phyloP scores from a whole-genome alignment of 2,113 vertebrate species.

The Tachysurus vachellii region DNA sequence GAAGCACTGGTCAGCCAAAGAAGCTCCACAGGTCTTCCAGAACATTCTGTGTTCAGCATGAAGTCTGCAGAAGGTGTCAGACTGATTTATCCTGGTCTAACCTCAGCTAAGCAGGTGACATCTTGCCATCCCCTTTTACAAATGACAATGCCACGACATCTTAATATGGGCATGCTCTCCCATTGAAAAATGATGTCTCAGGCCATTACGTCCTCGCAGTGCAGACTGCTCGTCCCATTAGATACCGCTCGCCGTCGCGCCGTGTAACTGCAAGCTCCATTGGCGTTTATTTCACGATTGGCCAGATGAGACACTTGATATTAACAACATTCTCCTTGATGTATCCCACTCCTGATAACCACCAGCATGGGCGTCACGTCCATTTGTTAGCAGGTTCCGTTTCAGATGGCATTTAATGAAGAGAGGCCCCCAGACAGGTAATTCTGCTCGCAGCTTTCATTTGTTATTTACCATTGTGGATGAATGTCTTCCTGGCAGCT shows the following conservation, averaged over 20 bases:
- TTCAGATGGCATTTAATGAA: constrained; percentile 75
- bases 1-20: neutral
- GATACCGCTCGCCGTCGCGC: constrained; percentile 65
- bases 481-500: constrained; percentile 68
- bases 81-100: constrained; percentile 50
- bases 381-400: constrained; percentile 72
- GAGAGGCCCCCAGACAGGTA: constrained; percentile 69
- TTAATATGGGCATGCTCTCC: constrained; percentile 73
- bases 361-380: constrained; percentile 37
- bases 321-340: constrained; percentile 82
- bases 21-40: constrained; percentile 9
- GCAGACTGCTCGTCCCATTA: constrained; percentile 79
- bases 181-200: constrained; percentile 78
- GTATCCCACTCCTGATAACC: constrained; percentile 69
- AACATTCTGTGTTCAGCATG: neutral
- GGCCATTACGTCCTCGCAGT: constrained; percentile 77
- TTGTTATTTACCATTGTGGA: constrained; percentile 80
- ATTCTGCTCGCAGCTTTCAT: constrained; percentile 73
- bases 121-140: constrained; percentile 62
- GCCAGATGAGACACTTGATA: constrained; percentile 81
- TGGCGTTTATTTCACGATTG: constrained; percentile 81
- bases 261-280: constrained; percentile 81
- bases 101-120: constrained; percentile 67
- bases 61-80: constrained; percentile 2
- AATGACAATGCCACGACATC: constrained; percentile 73